phyloP scores from a whole-genome alignment of 2,797 vertebrate genomes.

The Chrysolophus pictus region DNA sequence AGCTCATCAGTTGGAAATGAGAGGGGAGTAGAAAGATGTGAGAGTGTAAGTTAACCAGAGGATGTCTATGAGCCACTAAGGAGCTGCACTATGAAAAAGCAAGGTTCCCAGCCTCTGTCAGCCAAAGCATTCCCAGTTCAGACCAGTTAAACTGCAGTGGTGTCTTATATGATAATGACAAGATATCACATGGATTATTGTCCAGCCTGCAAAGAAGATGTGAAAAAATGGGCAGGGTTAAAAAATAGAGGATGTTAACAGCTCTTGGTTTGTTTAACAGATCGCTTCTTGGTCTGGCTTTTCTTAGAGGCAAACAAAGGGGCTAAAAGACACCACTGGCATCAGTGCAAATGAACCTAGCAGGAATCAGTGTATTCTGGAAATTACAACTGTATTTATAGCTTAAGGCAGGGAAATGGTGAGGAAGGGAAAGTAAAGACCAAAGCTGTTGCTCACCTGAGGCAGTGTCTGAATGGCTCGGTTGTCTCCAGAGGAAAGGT shows the following conservation, averaged over 20 bases:
- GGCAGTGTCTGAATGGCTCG: not conserved
- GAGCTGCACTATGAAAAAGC: not conserved
- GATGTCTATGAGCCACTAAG: not conserved
- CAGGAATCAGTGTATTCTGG: not conserved
- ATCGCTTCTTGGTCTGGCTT: not conserved
- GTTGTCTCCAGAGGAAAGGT: not conserved
- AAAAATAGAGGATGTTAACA: not conserved
- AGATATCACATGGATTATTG: not conserved
- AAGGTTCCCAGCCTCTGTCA: not conserved
- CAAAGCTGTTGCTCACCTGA: not conserved
- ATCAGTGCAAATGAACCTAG: not conserved
- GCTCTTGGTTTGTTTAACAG: not conserved
- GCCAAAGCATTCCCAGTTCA: not conserved
- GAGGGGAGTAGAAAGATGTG: conserved; percentile 57
- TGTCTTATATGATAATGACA: not conserved
- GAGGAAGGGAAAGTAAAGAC: not conserved
- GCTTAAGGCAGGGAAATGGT: not conserved
- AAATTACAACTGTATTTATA: not conserved
- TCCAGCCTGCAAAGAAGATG: not conserved
- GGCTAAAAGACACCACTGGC: not conserved
- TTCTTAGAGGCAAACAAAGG: not conserved
- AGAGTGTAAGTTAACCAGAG: conserved; percentile 53
- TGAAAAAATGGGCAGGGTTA: not conserved
- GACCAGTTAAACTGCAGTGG: not conserved
- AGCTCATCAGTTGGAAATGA: conserved; percentile 66